Conservation (phyloP, 2,888 invertebrate species). For the Philaethria dido region DNA sequence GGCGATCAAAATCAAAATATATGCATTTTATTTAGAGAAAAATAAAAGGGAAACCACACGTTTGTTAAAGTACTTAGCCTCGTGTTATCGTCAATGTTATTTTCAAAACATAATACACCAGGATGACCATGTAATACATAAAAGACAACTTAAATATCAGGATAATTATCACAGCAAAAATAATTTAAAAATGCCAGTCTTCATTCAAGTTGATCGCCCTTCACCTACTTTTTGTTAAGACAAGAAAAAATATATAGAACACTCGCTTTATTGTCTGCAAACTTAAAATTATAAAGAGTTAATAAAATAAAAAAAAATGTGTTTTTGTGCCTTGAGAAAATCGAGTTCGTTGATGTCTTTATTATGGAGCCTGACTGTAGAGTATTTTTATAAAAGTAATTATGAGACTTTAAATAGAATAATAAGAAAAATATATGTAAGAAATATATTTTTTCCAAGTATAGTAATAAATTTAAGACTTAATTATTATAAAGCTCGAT, state of each 20-base stretch:
- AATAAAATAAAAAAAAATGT: background rate
- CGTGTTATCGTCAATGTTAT: constrained; percentile 23
- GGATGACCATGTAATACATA: constrained; percentile 56
- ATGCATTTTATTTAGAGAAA: background rate
- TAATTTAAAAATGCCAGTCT: constrained; percentile 30
- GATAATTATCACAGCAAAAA: constrained; percentile 32
- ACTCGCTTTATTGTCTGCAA: constrained; percentile 5
- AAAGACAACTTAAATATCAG: constrained; percentile 46
- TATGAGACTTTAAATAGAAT: background rate
- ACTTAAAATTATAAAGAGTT: background rate
- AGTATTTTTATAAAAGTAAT: background rate
- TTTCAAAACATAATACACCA: constrained; percentile 22
- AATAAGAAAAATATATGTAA: background rate
- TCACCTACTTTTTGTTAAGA: constrained; percentile 33
- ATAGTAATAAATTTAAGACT: background rate
- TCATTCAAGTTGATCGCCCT: constrained; percentile 32
- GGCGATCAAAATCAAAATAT: background rate
- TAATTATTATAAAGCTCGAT: background rate
- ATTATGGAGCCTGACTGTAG: constrained; percentile 46
- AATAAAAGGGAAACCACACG: constrained; percentile 16
- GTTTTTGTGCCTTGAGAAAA: background rate
- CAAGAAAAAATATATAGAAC: constrained; percentile 2
- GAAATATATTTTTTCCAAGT: background rate
- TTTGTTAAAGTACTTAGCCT: constrained; percentile 32
- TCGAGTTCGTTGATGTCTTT: constrained; percentile 40